These are phyloP conservation scores for Trididemnum miniatum DNA, from an alignment of 23 tunicate species.

Conservation along the genomic window DNA sequence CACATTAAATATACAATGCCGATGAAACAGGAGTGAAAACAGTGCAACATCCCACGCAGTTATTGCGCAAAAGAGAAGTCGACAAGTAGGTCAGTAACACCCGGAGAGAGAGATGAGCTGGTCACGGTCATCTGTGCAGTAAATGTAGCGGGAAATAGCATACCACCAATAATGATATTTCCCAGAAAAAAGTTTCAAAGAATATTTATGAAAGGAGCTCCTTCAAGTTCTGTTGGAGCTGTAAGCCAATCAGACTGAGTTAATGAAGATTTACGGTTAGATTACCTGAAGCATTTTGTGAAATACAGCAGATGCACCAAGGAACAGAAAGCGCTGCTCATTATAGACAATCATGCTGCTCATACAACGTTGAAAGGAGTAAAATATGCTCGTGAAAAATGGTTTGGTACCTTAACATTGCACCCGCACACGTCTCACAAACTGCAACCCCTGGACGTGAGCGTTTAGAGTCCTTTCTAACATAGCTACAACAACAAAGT, in stretches of 20 bases:
- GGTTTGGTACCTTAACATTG: not conserved
- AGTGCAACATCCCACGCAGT: not conserved
- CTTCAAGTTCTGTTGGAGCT: conserved; percentile 3
- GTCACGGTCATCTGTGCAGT: not conserved
- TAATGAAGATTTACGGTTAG: conserved; percentile 7
- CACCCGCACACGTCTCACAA: not conserved
- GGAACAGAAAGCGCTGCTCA: conserved; percentile 32
- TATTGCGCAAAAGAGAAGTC: not conserved
- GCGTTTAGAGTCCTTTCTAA: not conserved
- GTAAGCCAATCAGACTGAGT: conserved; percentile 23
- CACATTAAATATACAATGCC: not conserved
- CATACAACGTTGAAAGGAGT: conserved; percentile 2
- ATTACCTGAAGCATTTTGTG: conserved; percentile 28
- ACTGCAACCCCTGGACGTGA: conserved; percentile 1
- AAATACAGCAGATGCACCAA: conserved; percentile 26
- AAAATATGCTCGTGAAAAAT: not conserved
- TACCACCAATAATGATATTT: not conserved
- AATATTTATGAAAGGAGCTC: conserved; percentile 2
- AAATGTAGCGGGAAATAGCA: not conserved
- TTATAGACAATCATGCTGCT: conserved; percentile 33
- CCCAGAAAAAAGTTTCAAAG: not conserved
- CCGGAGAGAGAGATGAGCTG: conserved; percentile 6
- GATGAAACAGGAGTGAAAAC: not conserved
- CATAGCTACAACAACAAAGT: not conserved
- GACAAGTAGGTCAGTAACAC: not conserved